Evolutionary conservation across 2,113 vertebrate genomes (phyloP).

Genomic region (Eidolon helvum): DNA sequence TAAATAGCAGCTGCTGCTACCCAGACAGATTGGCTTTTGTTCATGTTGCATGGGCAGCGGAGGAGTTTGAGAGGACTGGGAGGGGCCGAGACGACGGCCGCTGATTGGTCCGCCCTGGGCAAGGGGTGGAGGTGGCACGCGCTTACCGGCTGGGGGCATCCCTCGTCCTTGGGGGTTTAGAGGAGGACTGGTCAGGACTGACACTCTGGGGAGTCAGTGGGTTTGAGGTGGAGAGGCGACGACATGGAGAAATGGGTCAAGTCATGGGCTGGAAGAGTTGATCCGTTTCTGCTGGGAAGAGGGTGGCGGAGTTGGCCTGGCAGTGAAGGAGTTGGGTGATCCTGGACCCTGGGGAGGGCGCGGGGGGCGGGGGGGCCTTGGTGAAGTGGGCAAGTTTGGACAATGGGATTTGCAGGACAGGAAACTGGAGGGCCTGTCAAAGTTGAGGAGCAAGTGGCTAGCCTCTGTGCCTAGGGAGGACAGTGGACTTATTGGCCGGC

Average conservation of each 20-base stretch:
- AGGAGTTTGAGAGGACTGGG: background rate
- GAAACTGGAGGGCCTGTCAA: background rate
- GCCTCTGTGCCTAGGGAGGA: background rate
- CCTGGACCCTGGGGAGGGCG: background rate
- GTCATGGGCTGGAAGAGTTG: background rate
- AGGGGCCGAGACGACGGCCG: background rate
- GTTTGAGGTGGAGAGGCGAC: background rate
- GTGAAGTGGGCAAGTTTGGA: background rate
- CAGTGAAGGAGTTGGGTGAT: background rate
- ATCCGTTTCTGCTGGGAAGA: background rate
- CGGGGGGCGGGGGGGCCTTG: background rate
- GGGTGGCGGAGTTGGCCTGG: background rate
- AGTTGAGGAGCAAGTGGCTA: background rate
- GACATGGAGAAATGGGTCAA: background rate
- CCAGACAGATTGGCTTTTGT: background rate
- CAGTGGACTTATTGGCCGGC: background rate
- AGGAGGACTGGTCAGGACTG: background rate
- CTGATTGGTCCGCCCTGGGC: background rate
- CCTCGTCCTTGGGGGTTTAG: background rate
- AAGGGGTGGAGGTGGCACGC: background rate
- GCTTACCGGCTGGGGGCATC: background rate
- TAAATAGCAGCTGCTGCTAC: background rate
- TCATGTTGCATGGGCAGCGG: background rate
- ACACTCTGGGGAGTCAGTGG: accelerated
- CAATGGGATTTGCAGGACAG: background rate